Base-by-base conservation (phyloP, 2,888 invertebrate species). In the Ophraella communa region DNA sequence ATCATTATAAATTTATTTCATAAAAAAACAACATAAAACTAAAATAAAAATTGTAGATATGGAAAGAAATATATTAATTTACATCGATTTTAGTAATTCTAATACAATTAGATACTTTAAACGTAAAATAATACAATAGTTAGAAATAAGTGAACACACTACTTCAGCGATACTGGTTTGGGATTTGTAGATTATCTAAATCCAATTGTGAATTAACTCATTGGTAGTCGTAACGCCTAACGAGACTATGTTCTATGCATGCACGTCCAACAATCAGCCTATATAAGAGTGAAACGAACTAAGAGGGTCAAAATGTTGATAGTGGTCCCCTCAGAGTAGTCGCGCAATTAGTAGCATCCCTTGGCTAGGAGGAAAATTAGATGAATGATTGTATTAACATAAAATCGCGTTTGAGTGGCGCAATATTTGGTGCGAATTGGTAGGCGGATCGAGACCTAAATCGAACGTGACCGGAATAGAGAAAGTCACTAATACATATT, bases 351-450 rank as follows among this genome's bases (percentile, higher is more conserved):
- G 70, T 60, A 60, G 44, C 58, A 55, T 62, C 64, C 72, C 68
- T 54, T 21, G 62, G 58, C 44, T 64, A 58, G 54, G 45, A 61
- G 56, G 63, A 62, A 68, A 67, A 67, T 65, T 61, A 63, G 67
- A 71, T 67, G 72, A 66, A 65, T 71, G 73, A 76, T 73, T 74
- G 68, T 73, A 74, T 76, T 76, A 76, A 73, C 72, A 74, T 71
- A 72, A 73, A 73, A 74, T 73, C 69, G 68, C 66, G 64, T 66
- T 67, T 58, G 62, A 64, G 66, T 67, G 53, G 62, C 60, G 69
- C 66, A 67, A 69, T 68, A 67, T 72, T 71, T 66, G 71, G 70
- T 66, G 71, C 64, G 69, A 73, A 73, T 67, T 64, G 68, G 67
- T 55, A 53, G 63, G 66, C 65, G 67, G 65, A 33, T 42, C 56